Base-by-base conservation (phyloP, 2,888 invertebrate genomes). In the Euplexia lucipara region DNA sequence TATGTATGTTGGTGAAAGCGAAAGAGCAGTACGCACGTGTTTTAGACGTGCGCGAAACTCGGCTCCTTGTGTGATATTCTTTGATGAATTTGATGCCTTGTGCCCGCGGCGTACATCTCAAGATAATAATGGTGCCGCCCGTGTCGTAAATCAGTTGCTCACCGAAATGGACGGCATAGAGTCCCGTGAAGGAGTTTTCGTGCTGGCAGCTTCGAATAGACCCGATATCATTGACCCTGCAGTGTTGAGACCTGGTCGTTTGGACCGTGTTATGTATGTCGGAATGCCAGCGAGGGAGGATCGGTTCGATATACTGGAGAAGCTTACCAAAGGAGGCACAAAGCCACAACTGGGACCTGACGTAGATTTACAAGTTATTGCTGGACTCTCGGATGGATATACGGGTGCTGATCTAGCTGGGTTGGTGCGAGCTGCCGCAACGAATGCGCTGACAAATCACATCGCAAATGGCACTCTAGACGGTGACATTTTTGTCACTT, bases 1-100 rank as follows among this genome's bases (percentile, higher is more conserved):
- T 88, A 99, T 99, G 99, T 99, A 99, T 92, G 99, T 99, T 18
- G 99, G 99, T 66, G 99, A 99, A 94, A 99, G 99, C 92, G 99
- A 99, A 92, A 96, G 98, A 81, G 99, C 99, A 0, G 99, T 99
- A 0, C 96, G 99, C n/a, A 98, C 98, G 26, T 98, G 99, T 85
- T 99, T 99, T 89, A 97, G 98, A 88, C 96, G 99, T 75, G 99
- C 99, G 0, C 95, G 98, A 47, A 99, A 99, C 91, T 99, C 99
- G 0, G 97, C 98, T 0, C 99, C 99, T 0, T 99, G 99, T 89
- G 99, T 99, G 3, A 99, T 99, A 90, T 99, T 99, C 94, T 99
- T 99, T 88, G 99, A 99, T 88, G 99, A 99, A 93, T 96, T 99
- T 74, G 99, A 99, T 91, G 98, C 99, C 0, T 91, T 99, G 34